Evolutionary conservation across 2,113 vertebrate genomes (phyloP), one percentile per base, ranked within the genome.

Genomic region (Ammodytes dubius): DNA sequence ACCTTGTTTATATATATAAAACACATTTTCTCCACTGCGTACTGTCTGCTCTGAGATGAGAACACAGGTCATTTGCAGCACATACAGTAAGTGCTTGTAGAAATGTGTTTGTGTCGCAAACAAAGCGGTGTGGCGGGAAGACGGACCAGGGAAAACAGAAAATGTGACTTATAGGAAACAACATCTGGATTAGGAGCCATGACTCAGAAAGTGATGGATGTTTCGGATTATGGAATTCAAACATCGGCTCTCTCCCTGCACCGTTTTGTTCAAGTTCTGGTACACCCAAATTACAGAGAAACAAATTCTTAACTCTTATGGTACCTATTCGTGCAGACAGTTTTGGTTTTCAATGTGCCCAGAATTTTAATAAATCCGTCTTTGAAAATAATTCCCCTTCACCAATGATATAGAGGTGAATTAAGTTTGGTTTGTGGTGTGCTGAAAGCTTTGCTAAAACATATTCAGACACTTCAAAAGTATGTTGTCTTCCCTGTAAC

Each of bases 131-230:
- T 73, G 69, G 72, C 70, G 59, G 70, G 4, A 46, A 56, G 58
- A 63, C 42, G 43, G 46, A 82, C 49, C 59, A 74, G 52, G 52
- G 47, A 74, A 86, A 84, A 84, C 83, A 89, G 82, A 68, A 84
- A 88, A 83, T 57, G 19, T 68, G 77, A 77, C 19, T 67, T 64
- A 27, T 27, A 6, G 43, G 74, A 70, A 72, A 64, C 49, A 83
- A 74, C 86, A 91, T 89, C 77, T 89, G 85, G 85, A 79, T 89
- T 59, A 84, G 45, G 76, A 86, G 79, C 82, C 77, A 9, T 90
- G 83, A 87, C 75, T 88, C 79, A 89, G 40, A n/a, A 61, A 58
- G 69, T 83, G 74, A 84, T 83, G 63, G 71, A 79, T 85, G 79
- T 81, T 88, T 90, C 82, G 64, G 52, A 81, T 86, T 74, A 81